Percentiles rank a stretch among this genome's conserved stretches.
Evolutionary conservation across 1,140 invertebrate genomes (phyloP).

Genomic region (Drosophila eugracilis): DNA sequence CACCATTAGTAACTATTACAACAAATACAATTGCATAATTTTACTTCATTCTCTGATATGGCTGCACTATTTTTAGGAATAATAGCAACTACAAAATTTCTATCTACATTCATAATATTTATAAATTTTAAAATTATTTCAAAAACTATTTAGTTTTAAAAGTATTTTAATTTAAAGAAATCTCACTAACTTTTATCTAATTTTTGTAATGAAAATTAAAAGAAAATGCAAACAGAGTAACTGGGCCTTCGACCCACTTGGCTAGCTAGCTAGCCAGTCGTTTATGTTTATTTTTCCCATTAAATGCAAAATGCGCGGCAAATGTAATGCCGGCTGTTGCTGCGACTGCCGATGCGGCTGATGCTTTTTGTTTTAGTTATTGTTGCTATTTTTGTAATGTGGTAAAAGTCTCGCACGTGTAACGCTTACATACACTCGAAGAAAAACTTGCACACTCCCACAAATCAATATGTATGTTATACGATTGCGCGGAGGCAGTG

Average conservation of each 20-base stretch:
- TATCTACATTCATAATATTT: too few relatives aligned
- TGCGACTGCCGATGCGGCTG: too few relatives aligned
- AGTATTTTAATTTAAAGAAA: too few relatives aligned
- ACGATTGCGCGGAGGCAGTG: slow-evolving; percentile 29
- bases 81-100: too few relatives aligned
- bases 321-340: slow-evolving; percentile 37
- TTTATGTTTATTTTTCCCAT: slow-evolving; percentile 42
- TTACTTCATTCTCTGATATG: neutral
- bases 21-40: slow-evolving; percentile 9
- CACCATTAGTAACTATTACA: slow-evolving; percentile 8
- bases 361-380: neutral
- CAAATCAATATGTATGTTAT: neutral
- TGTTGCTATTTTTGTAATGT: slow-evolving; percentile 25
- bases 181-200: too few relatives aligned
- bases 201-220: neutral
- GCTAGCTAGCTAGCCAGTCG: neutral
- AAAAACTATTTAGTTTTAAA: too few relatives aligned
- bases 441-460: slow-evolving; percentile 4
- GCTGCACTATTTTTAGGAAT: too few relatives aligned
- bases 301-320: slow-evolving; percentile 55
- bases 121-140: too few relatives aligned
- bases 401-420: slow-evolving; percentile 75
- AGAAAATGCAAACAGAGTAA: neutral
- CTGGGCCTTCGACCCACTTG: slow-evolving; percentile 1
- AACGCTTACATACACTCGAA: slow-evolving; percentile 49